Evolutionary conservation across 2,113 vertebrate species (phyloP), one percentile per base, ranked within the genome.

Genomic region (Cygnus buccinator): DNA sequence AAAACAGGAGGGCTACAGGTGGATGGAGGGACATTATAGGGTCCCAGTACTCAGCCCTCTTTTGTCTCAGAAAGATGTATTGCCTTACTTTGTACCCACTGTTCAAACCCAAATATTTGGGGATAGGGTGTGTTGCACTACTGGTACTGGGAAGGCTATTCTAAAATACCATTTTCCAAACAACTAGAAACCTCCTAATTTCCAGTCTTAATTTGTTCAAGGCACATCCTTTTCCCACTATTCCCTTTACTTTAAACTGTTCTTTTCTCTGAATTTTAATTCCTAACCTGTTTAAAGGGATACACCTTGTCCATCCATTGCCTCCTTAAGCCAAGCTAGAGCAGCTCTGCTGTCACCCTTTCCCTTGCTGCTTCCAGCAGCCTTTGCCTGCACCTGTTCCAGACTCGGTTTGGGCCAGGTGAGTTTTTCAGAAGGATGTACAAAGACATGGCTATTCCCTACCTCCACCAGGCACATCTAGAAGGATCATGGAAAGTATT

Each of bases 1-100:
- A 21, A n/a, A 28, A 11, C 8, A 13, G 35, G 33, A 25, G 31
- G 26, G 33, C 46, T 44, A 35, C 23, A 52, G 15, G 20, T 0
- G 1, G 18, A 21, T 9, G 37, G 72, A 76, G 21, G 15, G 43
- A 21, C 23, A 55, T 9, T 3, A 2, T 41, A 12, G 19, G 33
- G 11, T 29, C 41, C 25, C 13, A 48, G 79, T 41, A 28, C 2
- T 5, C 21, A 46, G 37, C 10, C 39, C 67, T 39, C 41, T 43
- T n/a, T 43, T 52, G 22, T 18, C 35, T 20, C 58, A 68, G 26
- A 37, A 59, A 59, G 65, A 65, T 2, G 0, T 1, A 6, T 0
- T 0, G 0, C 8, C 5, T 52, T 90, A 22, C 63, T 63, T 80
- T 44, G 23, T 31, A 15, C 18, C 6, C 68, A n/a, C 72, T 61